Conservation (phyloP, 2,113 vertebrate genomes). For the Gobius niger region DNA sequence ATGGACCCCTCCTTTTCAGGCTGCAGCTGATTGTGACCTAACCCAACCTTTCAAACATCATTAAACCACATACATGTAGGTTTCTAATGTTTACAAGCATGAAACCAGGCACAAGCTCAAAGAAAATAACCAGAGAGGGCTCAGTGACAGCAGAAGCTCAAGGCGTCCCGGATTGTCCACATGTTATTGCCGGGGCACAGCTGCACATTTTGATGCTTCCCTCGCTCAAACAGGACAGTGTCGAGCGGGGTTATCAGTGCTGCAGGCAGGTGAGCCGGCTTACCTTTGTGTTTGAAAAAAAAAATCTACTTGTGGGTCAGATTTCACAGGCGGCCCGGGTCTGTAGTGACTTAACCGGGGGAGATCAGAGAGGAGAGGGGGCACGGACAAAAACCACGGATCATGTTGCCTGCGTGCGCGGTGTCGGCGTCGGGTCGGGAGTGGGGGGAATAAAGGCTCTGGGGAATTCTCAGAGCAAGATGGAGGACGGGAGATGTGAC, state of each 20-base stretch:
- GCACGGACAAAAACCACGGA: slow-evolving; percentile 55
- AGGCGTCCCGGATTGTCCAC: slow-evolving; percentile 39
- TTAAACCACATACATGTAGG: slow-evolving; percentile 34
- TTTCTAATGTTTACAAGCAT: slow-evolving; percentile 37
- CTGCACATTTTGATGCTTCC: slow-evolving; percentile 46
- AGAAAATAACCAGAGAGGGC: slow-evolving; percentile 25
- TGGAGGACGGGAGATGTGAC: slow-evolving; percentile 30
- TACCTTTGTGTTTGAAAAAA: slow-evolving; percentile 68
- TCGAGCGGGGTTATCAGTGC: slow-evolving; percentile 52
- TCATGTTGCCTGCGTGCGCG: slow-evolving; percentile 52
- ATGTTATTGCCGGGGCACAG: slow-evolving; percentile 43
- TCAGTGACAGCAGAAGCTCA: slow-evolving; percentile 35
- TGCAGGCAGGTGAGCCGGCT: slow-evolving; percentile 52
- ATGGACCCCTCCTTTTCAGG: slow-evolving; percentile 14
- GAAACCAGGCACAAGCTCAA: neutral
- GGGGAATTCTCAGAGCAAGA: slow-evolving; percentile 45
- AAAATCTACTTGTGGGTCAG: slow-evolving; percentile 52
- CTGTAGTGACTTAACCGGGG: slow-evolving; percentile 52
- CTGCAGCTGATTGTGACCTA: slow-evolving; percentile 25
- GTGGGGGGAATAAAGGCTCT: slow-evolving; percentile 52
- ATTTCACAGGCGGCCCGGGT: slow-evolving; percentile 53
- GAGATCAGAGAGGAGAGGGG: slow-evolving; percentile 56
- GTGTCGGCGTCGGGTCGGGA: slow-evolving; percentile 49
- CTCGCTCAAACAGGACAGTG: slow-evolving; percentile 47
- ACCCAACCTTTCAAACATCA: slow-evolving; percentile 15